Conservation (phyloP, 2,888 invertebrate species). For the Drepana falcataria region DNA sequence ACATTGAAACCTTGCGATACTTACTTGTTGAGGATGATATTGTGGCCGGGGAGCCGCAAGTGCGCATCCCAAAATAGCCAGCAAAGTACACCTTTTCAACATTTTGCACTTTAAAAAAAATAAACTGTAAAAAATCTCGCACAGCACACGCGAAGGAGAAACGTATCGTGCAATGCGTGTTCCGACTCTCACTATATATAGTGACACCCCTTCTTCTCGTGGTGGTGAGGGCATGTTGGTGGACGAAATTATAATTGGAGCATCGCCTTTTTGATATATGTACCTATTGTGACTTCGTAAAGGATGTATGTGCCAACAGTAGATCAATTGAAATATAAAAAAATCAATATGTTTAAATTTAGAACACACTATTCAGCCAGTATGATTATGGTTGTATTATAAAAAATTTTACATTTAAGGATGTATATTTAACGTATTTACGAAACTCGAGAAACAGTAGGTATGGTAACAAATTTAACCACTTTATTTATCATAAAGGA, state of each 20-base stretch:
- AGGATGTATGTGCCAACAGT: not conserved
- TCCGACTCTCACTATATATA: conserved; percentile 68
- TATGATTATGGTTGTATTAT: too few species aligned
- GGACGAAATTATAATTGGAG: conserved; percentile 24
- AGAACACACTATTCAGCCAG: too few species aligned
- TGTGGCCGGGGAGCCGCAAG: conserved; percentile 48
- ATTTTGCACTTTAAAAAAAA: conserved; percentile 47
- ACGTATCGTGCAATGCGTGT: conserved; percentile 60
- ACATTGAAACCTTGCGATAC: conserved; percentile 17
- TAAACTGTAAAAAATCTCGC: conserved; percentile 34
- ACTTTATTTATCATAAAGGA: too few species aligned
- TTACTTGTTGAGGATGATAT: conserved; percentile 63
- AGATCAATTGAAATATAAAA: too few species aligned
- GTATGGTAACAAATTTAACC: too few species aligned
- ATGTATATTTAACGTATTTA: too few species aligned
- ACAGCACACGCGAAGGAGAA: conserved; percentile 56
- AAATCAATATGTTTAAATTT: too few species aligned
- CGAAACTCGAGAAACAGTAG: too few species aligned
- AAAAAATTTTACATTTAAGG: too few species aligned
- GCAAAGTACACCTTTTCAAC: conserved; percentile 59
- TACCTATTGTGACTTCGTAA: not conserved
- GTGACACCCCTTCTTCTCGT: conserved; percentile 60
- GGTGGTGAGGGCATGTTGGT: conserved; percentile 46
- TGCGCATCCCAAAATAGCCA: conserved; percentile 60
- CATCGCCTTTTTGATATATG: conserved; percentile 18